Evolutionary conservation across 2,113 vertebrate species (phyloP).

Genomic region (Microcebus jonahi): DNA sequence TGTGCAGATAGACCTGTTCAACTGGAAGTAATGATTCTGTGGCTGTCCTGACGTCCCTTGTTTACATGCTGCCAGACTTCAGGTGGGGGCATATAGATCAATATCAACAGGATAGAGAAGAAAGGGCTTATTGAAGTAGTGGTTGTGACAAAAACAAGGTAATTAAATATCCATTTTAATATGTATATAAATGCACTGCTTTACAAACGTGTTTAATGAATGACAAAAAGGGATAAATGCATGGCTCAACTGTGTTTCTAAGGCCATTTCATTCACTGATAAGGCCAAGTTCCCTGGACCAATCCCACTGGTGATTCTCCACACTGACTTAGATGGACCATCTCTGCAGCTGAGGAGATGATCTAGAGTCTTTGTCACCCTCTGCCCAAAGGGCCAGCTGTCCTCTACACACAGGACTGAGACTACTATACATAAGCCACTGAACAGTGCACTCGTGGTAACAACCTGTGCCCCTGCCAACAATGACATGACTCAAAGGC

Average conservation of each 20-base stretch:
- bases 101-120: not conserved
- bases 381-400: constrained; percentile 25
- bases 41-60: not conserved
- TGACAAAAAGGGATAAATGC: not conserved
- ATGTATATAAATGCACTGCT: constrained; percentile 40
- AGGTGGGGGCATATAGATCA: not conserved
- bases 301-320: not conserved
- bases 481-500: not conserved
- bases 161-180: not conserved
- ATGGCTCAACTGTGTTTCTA: not conserved
- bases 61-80: not conserved
- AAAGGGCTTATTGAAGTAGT: not conserved
- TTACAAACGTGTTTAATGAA: constrained; percentile 12
- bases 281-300: not conserved
- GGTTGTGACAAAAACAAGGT: not conserved
- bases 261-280: not conserved
- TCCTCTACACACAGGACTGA: constrained; percentile 55
- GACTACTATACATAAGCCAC: not conserved
- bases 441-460: constrained; percentile 20
- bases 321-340: not conserved
- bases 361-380: constrained; percentile 12
- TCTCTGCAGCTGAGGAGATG: not conserved
- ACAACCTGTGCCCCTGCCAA: not conserved
- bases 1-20: not conserved
- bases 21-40: not conserved